Percentiles rank a stretch among this genome's conserved stretches.
These are phyloP conservation scores for Hypanus sabinus DNA, from an alignment of 2,113 vertebrate species.

Conservation along the genomic window DNA sequence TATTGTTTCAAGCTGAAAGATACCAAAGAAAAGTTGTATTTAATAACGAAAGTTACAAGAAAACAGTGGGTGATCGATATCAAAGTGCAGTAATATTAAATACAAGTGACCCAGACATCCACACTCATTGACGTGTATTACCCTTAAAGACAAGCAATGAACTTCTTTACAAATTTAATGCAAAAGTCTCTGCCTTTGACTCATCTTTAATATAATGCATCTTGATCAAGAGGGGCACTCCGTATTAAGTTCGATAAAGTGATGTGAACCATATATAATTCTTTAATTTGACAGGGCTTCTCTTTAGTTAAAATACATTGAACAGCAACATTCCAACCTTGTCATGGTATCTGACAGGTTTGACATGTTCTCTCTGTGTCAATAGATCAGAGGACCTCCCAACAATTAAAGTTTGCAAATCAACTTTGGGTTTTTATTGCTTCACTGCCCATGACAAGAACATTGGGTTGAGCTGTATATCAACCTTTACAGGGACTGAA, in stretches of 20 bases:
- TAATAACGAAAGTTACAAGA: neutral
- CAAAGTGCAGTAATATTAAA: neutral
- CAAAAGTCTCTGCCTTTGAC: neutral
- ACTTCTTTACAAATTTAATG: neutral
- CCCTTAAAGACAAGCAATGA: neutral
- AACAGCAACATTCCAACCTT: neutral
- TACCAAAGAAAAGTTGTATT: neutral
- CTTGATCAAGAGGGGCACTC: neutral
- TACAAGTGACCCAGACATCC: neutral
- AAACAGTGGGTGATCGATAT: neutral
- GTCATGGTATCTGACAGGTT: constrained; percentile 30
- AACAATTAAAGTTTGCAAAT: constrained; percentile 45
- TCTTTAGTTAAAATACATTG: neutral
- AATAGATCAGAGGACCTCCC: constrained; percentile 55
- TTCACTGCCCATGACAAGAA: constrained; percentile 45
- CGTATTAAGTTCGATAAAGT: neutral
- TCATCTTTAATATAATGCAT: neutral
- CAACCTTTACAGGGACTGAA: constrained; percentile 56
- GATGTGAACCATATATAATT: neutral
- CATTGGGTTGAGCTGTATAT: constrained; percentile 40
- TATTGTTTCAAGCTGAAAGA: neutral
- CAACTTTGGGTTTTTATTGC: constrained; percentile 57
- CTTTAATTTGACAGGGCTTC: neutral
- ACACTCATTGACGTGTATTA: neutral
- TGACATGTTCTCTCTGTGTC: constrained; percentile 24